Evolutionary conservation across 2,888 invertebrate species (phyloP).

Genomic region (Saturnia japonica): DNA sequence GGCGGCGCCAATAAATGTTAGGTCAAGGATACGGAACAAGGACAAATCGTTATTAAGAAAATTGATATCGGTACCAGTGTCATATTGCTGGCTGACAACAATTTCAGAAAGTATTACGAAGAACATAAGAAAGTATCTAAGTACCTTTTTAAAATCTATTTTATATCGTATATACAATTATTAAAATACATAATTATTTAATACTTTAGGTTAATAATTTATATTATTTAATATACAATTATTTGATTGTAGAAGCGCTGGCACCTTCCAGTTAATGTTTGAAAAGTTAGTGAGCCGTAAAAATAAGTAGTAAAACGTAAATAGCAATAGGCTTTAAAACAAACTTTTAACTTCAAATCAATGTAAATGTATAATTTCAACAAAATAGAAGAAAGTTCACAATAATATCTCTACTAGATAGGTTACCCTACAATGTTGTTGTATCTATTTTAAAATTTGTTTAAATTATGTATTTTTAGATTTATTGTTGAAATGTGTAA

Average conservation of each 20-base stretch:
- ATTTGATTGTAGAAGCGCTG: not conserved
- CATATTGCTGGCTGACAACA: not conserved
- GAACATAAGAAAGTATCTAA: no score
- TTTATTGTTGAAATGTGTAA: not conserved
- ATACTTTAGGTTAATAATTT: not conserved
- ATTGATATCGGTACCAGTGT: not conserved
- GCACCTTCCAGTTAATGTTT: not conserved
- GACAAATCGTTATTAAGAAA: conserved; percentile 19
- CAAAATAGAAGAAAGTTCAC: not conserved
- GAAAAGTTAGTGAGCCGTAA: not conserved
- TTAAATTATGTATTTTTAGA: not conserved
- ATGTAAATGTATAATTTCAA: not conserved
- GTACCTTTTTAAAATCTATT: no score
- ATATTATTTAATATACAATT: not conserved
- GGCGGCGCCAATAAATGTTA: conserved; percentile 21
- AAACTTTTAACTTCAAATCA: not conserved
- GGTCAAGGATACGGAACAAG: conserved; percentile 27
- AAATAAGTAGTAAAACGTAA: not conserved
- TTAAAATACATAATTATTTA: no score
- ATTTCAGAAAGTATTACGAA: not conserved
- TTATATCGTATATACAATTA: no score
- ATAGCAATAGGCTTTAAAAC: not conserved
- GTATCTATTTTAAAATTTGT: not conserved
- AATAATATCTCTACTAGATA: no score
- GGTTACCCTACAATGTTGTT: not conserved